A percentile compares a stretch with the other conserved stretches of the same genome.
Evolutionary conservation across 2,888 invertebrate species (phyloP).

Genomic region (Latrodectus elegans): DNA sequence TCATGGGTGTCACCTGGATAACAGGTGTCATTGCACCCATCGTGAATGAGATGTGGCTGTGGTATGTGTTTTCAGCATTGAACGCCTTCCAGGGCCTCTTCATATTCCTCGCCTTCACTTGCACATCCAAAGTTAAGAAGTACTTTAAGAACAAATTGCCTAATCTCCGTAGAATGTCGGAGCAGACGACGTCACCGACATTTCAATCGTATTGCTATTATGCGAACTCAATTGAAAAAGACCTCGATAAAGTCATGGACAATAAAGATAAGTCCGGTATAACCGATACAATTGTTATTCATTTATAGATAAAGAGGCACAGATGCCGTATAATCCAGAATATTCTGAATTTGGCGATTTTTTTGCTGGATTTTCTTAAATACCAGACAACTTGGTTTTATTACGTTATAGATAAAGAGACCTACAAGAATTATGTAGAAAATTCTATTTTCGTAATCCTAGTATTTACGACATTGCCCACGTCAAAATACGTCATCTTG

Average conservation of each 20-base stretch:
- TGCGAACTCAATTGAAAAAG: conserved; percentile 50
- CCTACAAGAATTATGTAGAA: too few relatives aligned
- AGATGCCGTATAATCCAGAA: too few relatives aligned
- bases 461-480: too few relatives aligned
- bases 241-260: conserved; percentile 37
- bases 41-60: conserved; percentile 74
- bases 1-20: conserved; percentile 78
- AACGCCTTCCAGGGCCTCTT: conserved; percentile 77
- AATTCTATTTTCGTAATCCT: too few relatives aligned
- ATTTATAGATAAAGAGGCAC: not conserved
- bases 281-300: conserved; percentile 44
- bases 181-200: conserved; percentile 23
- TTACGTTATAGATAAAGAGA: too few relatives aligned
- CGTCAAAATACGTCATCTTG: too few relatives aligned
- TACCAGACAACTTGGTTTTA: too few relatives aligned
- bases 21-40: conserved; percentile 76
- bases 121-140: conserved; percentile 24
- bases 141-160: not conserved
- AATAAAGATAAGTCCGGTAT: not conserved
- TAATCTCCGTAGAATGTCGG: not conserved
- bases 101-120: conserved; percentile 77
- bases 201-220: conserved; percentile 58
- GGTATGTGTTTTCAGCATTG: conserved; percentile 77
- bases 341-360: too few relatives aligned
- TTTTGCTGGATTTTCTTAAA: too few relatives aligned